Evolutionary conservation across 30 jellyfish, hydroid and myxozoan species (phyloP), one percentile per base, ranked within the genome.

Genomic region (Phacellophora camtschatica): DNA sequence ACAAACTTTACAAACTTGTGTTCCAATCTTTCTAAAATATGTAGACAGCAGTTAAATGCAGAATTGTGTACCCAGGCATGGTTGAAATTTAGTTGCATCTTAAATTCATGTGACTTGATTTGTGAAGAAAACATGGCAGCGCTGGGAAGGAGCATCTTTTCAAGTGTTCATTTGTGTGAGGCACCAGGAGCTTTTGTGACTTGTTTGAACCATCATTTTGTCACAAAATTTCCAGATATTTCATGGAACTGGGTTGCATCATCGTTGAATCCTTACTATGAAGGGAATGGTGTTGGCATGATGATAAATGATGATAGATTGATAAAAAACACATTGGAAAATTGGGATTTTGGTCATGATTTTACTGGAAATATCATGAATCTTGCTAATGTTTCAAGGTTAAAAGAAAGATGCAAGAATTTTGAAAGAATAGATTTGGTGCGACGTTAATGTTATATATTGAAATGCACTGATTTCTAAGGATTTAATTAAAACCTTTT

Each of bases 181-280:
- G 99, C 96, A 4, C 99, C 99, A 2, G 99, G 99, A 15, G 99
- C 97, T 11, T 95, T 95, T 68, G 85, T 95, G 3, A 63, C 98
- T n/a, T 84, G 96, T 37, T 72, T 95, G 42, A 95, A 89, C 63
- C 99, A 95, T 74, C 92, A 72, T 24, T 32, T 95, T 41, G 71
- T 42, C 41, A 87, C 66, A 31, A 63, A 74, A 68, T 77, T 29
- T 66, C 75, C 84, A 9, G 43, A 43, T 13, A 32, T 93, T 22
- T 23, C 37, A 13, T 83, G 90, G 85, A 45, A 77, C 48, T 95
- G 99, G 99, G 3, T 41, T 22, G 98, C 97, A 43, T 69, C 96
- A n/a, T 74, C 98, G 10, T 72, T 95, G 43, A 95, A 95, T 62
- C 98, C 99, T 5, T 90, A 89, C 37, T 89, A 83, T 56, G 99